Base-by-base conservation (phyloP, 2,797 vertebrate genomes). In the Petrocephalus schoutedeni region DNA sequence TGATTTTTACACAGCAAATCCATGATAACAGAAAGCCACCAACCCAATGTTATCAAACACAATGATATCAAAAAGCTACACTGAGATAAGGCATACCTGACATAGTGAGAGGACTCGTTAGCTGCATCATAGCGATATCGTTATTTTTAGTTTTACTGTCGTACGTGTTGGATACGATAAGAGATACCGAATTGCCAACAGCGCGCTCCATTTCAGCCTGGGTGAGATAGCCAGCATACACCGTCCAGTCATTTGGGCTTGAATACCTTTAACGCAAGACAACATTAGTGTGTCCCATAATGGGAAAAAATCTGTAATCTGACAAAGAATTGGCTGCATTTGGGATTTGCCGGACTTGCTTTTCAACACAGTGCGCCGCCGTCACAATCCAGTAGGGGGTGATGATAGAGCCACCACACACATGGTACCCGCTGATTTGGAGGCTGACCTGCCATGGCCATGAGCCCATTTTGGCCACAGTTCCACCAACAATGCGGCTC, bases 361-460 rank as follows among this genome's bases (percentile, higher is more conserved):
- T 93, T 88, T 94, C 93, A 82, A 97, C 95, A 1, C 97, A 98
- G 93, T 97, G 97, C 0, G 97, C 96, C 0, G 97, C 95, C 0
- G 97, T 98, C 77, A 98, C 91, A 0, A 97, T 95, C 97, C 97
- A 97, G 89, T 94, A 91, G 0, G 85, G 95, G 57, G 96, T 95
- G 93, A 98, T 93, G 91, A 98, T 92, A 87, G 97, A 96, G 36
- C 97, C 97, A 0, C 97, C 97, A 0, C 97, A 98, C 36, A 94
- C 57, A 0, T 97, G 96, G 6, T 28, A 54, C 1, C 87, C 90
- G 0, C 90, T 84, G 6, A 95, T 80, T 0, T 95, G 96, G 41
- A 98, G 95, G 90, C 97, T 97, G 91, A 97, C 96, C 92, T 97
- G 97, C 97, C 97, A 98, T 0, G 96, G 97, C 97, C 97, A 97